A percentile compares a stretch with the other conserved stretches of the same genome.
phyloP scores from a whole-genome alignment of 2,888 invertebrate genomes.

The Athalia circularis region DNA sequence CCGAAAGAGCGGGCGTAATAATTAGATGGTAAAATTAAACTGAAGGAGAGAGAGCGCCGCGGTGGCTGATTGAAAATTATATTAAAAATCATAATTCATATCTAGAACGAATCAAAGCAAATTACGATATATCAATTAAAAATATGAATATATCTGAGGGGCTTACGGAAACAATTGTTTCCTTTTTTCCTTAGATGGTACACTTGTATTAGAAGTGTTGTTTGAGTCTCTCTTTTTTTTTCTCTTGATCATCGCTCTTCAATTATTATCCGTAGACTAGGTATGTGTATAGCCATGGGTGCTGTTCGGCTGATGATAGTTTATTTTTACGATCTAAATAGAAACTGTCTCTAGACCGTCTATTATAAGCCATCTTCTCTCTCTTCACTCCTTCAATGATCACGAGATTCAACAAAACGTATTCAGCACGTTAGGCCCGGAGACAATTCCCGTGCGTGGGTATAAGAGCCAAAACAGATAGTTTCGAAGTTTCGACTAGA shows the following conservation, averaged over 20 bases:
- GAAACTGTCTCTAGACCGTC: no score
- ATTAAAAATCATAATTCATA: neutral
- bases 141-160: no score
- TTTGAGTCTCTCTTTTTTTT: neutral
- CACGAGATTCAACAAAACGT: no score
- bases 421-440: no score
- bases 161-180: neutral
- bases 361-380: no score
- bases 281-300: conserved; percentile 1
- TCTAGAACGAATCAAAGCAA: neutral
- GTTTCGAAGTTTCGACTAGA: neutral
- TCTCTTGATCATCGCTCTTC: neutral
- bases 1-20: neutral
- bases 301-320: neutral
- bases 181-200: no score
- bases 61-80: neutral
- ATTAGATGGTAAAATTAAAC: conserved; percentile 5
- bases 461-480: neutral
- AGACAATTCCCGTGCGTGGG: neutral
- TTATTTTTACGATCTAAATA: conserved; percentile 15
- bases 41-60: conserved; percentile 9
- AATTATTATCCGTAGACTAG: neutral
- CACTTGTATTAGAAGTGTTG: neutral
- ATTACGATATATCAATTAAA: no score
- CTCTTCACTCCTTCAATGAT: no score